These are phyloP conservation scores for Serilophus lunatus DNA, from an alignment of 2,113 vertebrate species.

Conservation along the genomic window DNA sequence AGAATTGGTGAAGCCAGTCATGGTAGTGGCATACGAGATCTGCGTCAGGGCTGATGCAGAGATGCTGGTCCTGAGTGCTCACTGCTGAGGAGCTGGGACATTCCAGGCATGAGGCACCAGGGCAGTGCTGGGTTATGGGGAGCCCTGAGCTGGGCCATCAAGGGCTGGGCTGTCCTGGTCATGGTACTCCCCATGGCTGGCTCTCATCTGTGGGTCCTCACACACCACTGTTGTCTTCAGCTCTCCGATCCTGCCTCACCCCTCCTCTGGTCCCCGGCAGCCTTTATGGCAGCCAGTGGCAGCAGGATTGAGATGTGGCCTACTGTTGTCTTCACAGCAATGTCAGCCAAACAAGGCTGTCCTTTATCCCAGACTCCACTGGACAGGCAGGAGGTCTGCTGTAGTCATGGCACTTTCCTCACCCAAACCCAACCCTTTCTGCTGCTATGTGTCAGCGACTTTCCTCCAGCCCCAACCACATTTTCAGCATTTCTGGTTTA, in stretches of 20 bases:
- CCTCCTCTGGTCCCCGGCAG: background rate
- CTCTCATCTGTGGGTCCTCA: background rate
- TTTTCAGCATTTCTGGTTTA: background rate
- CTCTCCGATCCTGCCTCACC: background rate
- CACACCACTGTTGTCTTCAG: background rate
- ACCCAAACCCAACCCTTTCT: background rate
- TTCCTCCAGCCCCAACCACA: fast-evolving
- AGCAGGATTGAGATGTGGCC: background rate
- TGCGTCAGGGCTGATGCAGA: background rate
- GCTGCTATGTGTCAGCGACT: too few relatives aligned
- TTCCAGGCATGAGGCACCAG: background rate
- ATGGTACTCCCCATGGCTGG: background rate
- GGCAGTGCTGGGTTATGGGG: background rate
- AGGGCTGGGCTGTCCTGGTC: background rate
- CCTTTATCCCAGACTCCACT: background rate
- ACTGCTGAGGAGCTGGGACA: background rate
- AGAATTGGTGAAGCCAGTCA: background rate
- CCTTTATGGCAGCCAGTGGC: background rate
- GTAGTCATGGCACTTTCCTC: background rate
- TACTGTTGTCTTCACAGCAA: background rate
- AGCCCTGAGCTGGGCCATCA: background rate
- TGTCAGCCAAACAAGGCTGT: background rate
- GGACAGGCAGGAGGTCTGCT: background rate
- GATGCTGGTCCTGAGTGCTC: background rate
- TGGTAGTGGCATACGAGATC: fast-evolving